These are phyloP conservation scores for Toxotes lorentzi DNA, from an alignment of 2,797 vertebrate genomes.

Conservation along the genomic window DNA sequence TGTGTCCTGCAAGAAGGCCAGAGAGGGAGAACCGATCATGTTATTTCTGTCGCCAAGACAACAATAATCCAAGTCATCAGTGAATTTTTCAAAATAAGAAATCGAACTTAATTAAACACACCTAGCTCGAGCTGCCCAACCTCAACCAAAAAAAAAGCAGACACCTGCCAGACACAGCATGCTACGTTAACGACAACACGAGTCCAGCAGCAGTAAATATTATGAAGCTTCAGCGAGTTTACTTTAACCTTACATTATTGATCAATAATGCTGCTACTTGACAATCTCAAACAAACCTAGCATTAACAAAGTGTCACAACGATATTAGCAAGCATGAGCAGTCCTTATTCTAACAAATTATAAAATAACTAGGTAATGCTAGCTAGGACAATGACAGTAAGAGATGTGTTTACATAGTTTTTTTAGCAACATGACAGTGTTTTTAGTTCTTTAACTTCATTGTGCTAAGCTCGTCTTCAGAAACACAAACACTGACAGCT, in stretches of 20 bases:
- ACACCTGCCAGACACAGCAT: constrained; percentile 41
- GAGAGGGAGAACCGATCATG: constrained; percentile 1
- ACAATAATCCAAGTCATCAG: neutral
- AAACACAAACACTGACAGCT: neutral
- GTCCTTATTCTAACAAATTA: neutral
- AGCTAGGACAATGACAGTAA: neutral
- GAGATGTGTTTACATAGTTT: neutral
- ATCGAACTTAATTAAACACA: neutral
- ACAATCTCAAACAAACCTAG: neutral
- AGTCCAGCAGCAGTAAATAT: neutral
- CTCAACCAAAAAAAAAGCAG: neutral
- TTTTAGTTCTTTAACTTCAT: neutral
- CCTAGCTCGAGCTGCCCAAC: neutral
- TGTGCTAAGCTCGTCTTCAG: neutral
- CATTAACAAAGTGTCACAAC: neutral
- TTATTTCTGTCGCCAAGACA: constrained; percentile 6
- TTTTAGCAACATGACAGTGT: neutral
- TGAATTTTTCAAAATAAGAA: too few relatives aligned
- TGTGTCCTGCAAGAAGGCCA: constrained; percentile 53
- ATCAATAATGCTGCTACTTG: neutral
- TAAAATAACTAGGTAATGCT: neutral
- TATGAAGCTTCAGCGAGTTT: neutral
- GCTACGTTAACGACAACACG: constrained; percentile 18
- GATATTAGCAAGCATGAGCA: too few relatives aligned
- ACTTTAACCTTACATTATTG: neutral